phyloP scores from a whole-genome alignment of 2,113 vertebrate species.

The Gavialis gangeticus region DNA sequence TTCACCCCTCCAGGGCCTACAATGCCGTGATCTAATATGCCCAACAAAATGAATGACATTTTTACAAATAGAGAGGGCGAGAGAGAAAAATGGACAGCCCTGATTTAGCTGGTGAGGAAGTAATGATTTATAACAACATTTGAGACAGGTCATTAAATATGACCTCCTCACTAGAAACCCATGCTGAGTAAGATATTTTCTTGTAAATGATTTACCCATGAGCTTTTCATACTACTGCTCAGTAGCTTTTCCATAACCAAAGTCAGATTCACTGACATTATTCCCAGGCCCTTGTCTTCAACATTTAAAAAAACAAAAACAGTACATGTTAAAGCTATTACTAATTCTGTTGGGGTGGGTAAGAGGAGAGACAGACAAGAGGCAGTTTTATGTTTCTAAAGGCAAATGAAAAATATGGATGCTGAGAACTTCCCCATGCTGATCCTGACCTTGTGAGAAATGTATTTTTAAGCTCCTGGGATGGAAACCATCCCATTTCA shows the following conservation, averaged over 20 bases:
- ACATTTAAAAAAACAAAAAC: background rate
- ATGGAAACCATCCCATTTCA: background rate
- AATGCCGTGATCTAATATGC: background rate
- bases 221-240: slow-evolving; percentile 32
- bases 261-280: slow-evolving; percentile 28
- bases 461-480: background rate
- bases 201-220: slow-evolving; percentile 58
- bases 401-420: background rate
- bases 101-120: slow-evolving; percentile 54
- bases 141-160: slow-evolving; percentile 54
- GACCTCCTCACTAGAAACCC: slow-evolving; percentile 40
- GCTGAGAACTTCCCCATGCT: background rate
- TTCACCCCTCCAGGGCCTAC: accelerated
- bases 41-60: background rate
- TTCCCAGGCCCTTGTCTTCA: slow-evolving; percentile 25
- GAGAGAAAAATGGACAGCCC: background rate
- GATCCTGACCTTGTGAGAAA: slow-evolving; percentile 6
- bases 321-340: background rate
- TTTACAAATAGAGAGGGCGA: background rate
- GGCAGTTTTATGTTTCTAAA: background rate
- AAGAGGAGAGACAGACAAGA: background rate
- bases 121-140: slow-evolving; percentile 62
- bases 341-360: background rate
- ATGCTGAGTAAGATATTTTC: slow-evolving; percentile 57
- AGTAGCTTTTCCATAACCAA: slow-evolving; percentile 53